Conservation (phyloP, 1,140 invertebrate species). For the Phortica variegata region DNA sequence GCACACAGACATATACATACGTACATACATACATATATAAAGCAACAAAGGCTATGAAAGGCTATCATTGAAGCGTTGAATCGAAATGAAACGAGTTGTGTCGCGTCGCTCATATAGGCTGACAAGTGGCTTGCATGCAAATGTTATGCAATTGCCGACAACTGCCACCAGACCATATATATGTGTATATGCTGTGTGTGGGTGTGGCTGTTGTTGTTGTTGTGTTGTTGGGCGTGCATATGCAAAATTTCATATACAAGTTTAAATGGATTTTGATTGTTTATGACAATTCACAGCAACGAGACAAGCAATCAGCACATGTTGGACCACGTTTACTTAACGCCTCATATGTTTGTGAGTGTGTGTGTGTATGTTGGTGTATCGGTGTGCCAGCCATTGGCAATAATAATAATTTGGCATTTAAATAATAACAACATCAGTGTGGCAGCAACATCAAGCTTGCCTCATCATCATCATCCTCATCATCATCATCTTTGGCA, state of each 20-base stretch:
- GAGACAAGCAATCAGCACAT: constrained; percentile 39
- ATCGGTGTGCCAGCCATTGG: constrained; percentile 12
- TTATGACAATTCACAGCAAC: constrained; percentile 50
- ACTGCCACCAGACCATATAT: constrained; percentile 11
- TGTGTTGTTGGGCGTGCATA: constrained; percentile 23
- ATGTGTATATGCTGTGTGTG: background rate
- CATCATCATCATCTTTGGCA: too few relatives aligned
- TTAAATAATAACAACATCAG: constrained; percentile 44
- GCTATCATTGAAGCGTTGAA: too few relatives aligned
- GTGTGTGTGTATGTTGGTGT: background rate
- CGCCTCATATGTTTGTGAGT: background rate
- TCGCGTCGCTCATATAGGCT: constrained; percentile 12
- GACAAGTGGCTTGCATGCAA: constrained; percentile 26
- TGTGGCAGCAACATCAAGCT: too few relatives aligned
- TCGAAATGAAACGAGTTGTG: too few relatives aligned
- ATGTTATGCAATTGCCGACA: constrained; percentile 33
- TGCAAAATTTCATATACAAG: constrained; percentile 49
- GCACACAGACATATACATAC: constrained; percentile 16
- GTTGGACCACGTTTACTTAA: constrained; percentile 24
- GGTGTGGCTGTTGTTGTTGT: constrained; percentile 23
- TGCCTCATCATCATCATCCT: too few relatives aligned
- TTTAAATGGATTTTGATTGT: constrained; percentile 55
- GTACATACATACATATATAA: constrained; percentile 16
- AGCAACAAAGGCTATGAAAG: too few relatives aligned
- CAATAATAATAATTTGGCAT: constrained; percentile 46